These are phyloP conservation scores for Melangyna quadrimaculata DNA, from an alignment of 2,888 invertebrate genomes.

Conservation along the genomic window DNA sequence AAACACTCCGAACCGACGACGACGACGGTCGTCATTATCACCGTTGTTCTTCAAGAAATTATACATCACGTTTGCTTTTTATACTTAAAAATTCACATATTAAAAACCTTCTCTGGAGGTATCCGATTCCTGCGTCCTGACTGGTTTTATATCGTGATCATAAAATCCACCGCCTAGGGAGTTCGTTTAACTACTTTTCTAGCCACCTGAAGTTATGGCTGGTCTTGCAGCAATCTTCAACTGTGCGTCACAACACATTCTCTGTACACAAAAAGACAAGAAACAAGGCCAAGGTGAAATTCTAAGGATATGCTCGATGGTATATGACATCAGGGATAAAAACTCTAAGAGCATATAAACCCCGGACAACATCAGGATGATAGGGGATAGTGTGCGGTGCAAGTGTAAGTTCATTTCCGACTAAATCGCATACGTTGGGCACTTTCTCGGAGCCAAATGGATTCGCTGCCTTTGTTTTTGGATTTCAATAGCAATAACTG, in stretches of 20 bases:
- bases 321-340: conserved; percentile 38
- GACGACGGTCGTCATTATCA: background rate
- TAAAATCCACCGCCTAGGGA: conserved; percentile 56
- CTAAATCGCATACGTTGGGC: conserved; percentile 65
- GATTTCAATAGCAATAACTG: conserved; percentile 3
- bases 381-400: conserved; percentile 13
- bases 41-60: background rate
- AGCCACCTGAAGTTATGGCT: conserved; percentile 62
- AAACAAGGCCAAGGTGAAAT: conserved; percentile 40
- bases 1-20: background rate
- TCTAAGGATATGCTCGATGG: background rate
- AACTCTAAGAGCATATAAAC: conserved; percentile 16
- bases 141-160: conserved; percentile 62
- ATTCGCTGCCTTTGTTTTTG: conserved; percentile 51
- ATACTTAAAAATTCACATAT: conserved; percentile 53
- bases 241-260: background rate
- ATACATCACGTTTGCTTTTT: conserved; percentile 51
- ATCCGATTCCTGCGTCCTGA: conserved; percentile 35
- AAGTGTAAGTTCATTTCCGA: conserved; percentile 62
- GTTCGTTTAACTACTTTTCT: conserved; percentile 42
- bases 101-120: conserved; percentile 44
- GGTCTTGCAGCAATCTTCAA: background rate
- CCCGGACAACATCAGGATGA: background rate
- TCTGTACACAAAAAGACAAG: background rate
- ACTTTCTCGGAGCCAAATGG: conserved; percentile 39